phyloP scores from a whole-genome alignment of 2,797 vertebrate species.

The Pagetopsis macropterus region DNA sequence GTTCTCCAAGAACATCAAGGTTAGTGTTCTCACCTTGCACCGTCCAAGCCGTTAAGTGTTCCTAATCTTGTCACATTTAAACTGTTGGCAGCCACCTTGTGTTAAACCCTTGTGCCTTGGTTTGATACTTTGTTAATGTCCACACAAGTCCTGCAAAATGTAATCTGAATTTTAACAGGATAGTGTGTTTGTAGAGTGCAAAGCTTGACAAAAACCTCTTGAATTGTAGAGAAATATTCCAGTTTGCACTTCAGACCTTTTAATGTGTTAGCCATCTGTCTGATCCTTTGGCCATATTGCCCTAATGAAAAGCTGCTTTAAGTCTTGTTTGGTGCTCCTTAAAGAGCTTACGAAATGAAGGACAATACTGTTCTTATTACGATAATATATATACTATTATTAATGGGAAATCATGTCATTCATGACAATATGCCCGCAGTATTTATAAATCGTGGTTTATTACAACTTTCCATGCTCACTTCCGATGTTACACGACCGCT shows the following conservation, averaged over 20 bases:
- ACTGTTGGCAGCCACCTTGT: neutral
- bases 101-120: neutral
- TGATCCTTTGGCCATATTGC: slow-evolving; percentile 50
- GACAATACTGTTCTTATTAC: no score
- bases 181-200: neutral
- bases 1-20: slow-evolving; percentile 96
- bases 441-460: no score
- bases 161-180: neutral
- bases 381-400: no score
- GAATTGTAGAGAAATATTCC: neutral
- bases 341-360: no score
- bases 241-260: slow-evolving; percentile 14
- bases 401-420: no score
- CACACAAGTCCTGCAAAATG: neutral
- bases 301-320: slow-evolving; percentile 55
- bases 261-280: slow-evolving; percentile 45
- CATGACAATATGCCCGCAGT: no score
- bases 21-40: slow-evolving; percentile 58
- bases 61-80: neutral
- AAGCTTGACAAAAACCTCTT: neutral
- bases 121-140: neutral
- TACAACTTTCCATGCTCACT: no score
- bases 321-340: slow-evolving; percentile 5
- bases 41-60: neutral
- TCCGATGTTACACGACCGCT: no score